These are phyloP conservation scores for Catharus fuscescens DNA, from an alignment of 2,113 vertebrate genomes.

Conservation along the genomic window DNA sequence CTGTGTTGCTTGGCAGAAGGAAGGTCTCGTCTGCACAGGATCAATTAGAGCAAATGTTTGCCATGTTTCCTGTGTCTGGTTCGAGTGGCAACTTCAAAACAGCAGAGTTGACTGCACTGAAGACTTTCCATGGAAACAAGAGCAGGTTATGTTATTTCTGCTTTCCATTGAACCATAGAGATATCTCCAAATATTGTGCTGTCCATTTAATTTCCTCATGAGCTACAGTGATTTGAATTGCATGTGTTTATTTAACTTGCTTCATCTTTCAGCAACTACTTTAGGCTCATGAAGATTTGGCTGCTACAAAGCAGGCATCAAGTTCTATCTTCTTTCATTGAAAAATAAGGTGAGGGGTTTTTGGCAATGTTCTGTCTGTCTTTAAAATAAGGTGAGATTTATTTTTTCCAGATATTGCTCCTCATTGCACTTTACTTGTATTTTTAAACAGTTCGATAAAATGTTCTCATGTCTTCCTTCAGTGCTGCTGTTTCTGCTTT, in stretches of 20 bases:
- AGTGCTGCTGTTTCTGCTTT: background rate
- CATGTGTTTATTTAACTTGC: background rate
- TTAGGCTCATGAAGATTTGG: background rate
- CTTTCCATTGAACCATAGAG: background rate
- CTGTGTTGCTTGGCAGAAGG: background rate
- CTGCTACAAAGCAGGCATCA: background rate
- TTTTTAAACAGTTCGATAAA: slow-evolving; percentile 6
- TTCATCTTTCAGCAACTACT: background rate
- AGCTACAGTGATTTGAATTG: background rate
- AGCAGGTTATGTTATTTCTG: background rate
- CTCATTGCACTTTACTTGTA: background rate
- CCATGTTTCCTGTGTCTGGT: background rate
- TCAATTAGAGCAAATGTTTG: background rate
- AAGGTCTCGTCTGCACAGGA: background rate
- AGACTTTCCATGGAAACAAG: background rate
- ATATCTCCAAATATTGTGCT: background rate
- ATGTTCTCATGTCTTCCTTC: background rate
- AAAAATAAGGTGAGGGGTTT: background rate
- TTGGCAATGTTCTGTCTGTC: background rate
- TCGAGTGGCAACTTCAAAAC: background rate
- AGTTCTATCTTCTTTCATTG: background rate
- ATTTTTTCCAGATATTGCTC: background rate
- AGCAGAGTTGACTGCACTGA: background rate
- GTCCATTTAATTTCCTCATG: background rate
- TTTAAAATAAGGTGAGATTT: background rate